A percentile compares a stretch with the other conserved stretches of the same genome.
Conservation (phyloP, 2,888 invertebrate species). For the Azorinus chamasolen region DNA sequence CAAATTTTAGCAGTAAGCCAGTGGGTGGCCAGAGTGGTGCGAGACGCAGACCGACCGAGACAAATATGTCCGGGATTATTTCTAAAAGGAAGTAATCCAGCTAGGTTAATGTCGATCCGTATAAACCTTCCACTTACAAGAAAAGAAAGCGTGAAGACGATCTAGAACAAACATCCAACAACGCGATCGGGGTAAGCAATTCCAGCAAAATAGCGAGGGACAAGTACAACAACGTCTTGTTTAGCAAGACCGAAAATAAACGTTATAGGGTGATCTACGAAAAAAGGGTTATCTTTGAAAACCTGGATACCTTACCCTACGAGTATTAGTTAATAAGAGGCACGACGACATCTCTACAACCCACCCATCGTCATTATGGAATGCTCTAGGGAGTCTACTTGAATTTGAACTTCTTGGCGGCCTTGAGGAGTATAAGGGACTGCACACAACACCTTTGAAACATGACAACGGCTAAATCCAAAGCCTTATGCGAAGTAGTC, state of each 20-base stretch:
- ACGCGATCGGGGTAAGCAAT: conserved; percentile 10
- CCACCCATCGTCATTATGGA: neutral
- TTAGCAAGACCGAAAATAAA: conserved; percentile 89
- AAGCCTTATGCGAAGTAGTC: conserved; percentile 9
- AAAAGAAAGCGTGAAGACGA: conserved; percentile 7
- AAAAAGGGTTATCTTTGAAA: conserved; percentile 17
- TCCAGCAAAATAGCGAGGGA: conserved; percentile 77
- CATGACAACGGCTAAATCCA: conserved; percentile 4
- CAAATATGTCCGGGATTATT: neutral
- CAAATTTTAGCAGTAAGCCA: conserved; percentile 72
- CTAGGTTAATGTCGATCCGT: neutral
- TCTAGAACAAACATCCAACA: neutral
- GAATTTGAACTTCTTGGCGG: conserved; percentile 7
- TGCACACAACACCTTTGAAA: conserved; percentile 3
- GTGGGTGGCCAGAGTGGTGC: conserved; percentile 46
- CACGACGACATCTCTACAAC: neutral
- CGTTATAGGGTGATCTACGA: conserved; percentile 20
- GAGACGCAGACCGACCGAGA: neutral
- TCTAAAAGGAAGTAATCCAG: neutral
- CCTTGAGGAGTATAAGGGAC: neutral
- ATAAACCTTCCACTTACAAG: conserved; percentile 3
- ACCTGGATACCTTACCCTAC: conserved; percentile 32
- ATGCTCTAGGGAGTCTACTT: conserved; percentile 22
- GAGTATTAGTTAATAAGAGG: conserved; percentile 16
- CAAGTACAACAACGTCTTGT: conserved; percentile 90